A percentile compares a stretch with the other conserved stretches of the same genome.
Conservation (phyloP, 1,140 invertebrate species). For the Macrobrachium rosenbergii region DNA sequence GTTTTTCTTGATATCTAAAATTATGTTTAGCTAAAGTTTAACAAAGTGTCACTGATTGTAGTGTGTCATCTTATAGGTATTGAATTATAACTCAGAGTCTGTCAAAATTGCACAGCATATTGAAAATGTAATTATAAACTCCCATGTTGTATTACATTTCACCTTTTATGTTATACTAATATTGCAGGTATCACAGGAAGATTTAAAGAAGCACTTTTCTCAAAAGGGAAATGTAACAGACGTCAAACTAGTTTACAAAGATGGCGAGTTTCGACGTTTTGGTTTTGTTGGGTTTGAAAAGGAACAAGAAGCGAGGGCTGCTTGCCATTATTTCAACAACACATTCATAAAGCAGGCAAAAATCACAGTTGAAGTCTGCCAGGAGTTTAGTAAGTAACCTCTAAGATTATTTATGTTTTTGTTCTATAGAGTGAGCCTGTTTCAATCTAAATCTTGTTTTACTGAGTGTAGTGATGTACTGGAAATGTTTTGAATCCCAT, state of each 20-base stretch:
- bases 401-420: not conserved
- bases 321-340: slow-evolving; percentile 43
- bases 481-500: too few species aligned
- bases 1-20: too few species aligned
- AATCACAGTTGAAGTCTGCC: slow-evolving; percentile 40
- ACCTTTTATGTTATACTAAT: not conserved
- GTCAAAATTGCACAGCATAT: too few species aligned
- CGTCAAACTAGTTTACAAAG: slow-evolving; percentile 35
- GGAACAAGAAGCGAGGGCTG: slow-evolving; percentile 14
- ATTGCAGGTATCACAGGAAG: slow-evolving; percentile 46
- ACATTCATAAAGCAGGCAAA: slow-evolving; percentile 48
- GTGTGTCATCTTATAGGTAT: too few species aligned
- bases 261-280: slow-evolving; percentile 43
- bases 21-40: too few species aligned
- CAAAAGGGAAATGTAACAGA: slow-evolving; percentile 47
- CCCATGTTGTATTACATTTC: too few species aligned
- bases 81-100: too few species aligned
- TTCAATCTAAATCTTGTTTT: too few species aligned
- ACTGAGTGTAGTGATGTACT: too few species aligned
- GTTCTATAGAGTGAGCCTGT: too few species aligned
- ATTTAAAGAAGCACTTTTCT: slow-evolving; percentile 37
- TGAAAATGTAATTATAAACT: too few species aligned
- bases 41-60: too few species aligned
- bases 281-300: slow-evolving; percentile 46
- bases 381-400: slow-evolving; percentile 34